Evolutionary conservation across 2,113 vertebrate species (phyloP), one percentile per base, ranked within the genome.

Genomic region (Hirundichthys speculiger): DNA sequence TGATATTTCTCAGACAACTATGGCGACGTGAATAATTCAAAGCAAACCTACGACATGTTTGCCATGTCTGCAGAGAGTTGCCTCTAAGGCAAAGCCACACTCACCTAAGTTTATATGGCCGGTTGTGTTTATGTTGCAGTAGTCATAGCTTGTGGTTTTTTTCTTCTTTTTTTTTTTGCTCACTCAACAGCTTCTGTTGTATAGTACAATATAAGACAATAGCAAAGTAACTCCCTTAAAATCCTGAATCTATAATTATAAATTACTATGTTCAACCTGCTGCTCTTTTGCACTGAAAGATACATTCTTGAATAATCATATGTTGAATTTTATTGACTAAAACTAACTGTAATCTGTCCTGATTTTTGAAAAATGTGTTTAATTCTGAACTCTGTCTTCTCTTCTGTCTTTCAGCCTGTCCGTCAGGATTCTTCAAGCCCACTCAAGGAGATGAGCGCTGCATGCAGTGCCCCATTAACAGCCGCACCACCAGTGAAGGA

Each of bases 391-490:
- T 10, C 43, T 8, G 16, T 45, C 11, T 22, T 14, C 13, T 65
- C 30, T 6, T 69, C 15, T 82, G 9, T 80, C 51, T 89, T 66
- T 38, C 87, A 99, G 97, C 93, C 3, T 99, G 97, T 73, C 91
- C 94, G 0, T 94, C 93, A 0, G 93, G 95, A 62, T 97, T 88
- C 4, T 99, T 99, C 88, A 99, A 99, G 87, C 93, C 97, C 14
- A 94, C 93, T 61, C 97, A 99, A 63, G 96, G 96, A 11, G 96
- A 98, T 0, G 95, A 98, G 56, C 73, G 91, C 2, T 99, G 97
- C 1, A 47, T 94, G 39, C 95, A 96, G 86, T 98, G 96, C 77
- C 97, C 97, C 3, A 96, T 98, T 84, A 98, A 98, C 90, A 99
- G 97, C 91, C 91, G 97, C 12, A 99, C 96, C 1, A 98, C 96